Base-by-base conservation (phyloP, 2,888 invertebrate genomes). In the Drosophila helvetica region DNA sequence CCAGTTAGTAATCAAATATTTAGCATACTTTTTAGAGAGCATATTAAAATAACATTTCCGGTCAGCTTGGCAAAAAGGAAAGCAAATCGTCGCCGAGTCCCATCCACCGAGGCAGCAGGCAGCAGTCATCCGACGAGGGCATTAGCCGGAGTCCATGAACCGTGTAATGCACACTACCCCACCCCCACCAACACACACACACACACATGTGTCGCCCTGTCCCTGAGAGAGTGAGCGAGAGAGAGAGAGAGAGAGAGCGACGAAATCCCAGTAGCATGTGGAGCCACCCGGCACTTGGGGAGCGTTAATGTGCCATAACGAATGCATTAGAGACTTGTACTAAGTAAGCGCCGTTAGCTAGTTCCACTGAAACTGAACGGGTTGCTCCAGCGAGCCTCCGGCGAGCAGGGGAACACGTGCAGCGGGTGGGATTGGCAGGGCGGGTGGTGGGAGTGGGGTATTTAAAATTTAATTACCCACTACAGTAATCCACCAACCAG, bases 21-120 rank as follows among this genome's bases (percentile, higher is more conserved):
- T 90, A 90, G 88, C 89, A 90, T 89, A 90, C 88, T 89, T 90
- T 90, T 79, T 81, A 87, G 83, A 72, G 71, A 78, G 79, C 78
- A 80, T 83, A 89, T 90, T 89, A 90, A 88, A 89, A 87, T 86
- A 86, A 86, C 83, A 86, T 86, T 87, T 86, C 86, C 86, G 85
- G 88, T 87, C 85, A 86, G 81, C 86, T 80, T 74, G 85, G 60
- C 80, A 72, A 53, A 58, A 65, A 50, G 68, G 53, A 38, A 50
- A 17, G 60, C 51, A 62, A 69, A 69, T 70, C 63, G 66, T 65
- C 59, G 60, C 78, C 60, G 45, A 66, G 65, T 65, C 65, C 53
- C 46, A 46, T 18, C 30, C 18, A 2, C 1, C 27, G 27, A 6
- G 25, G 25, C 25, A 25, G 6, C 25, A 6, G 19, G 19, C 19